Conservation (phyloP, 2,113 vertebrate species). For the Prionailurus bengalensis region DNA sequence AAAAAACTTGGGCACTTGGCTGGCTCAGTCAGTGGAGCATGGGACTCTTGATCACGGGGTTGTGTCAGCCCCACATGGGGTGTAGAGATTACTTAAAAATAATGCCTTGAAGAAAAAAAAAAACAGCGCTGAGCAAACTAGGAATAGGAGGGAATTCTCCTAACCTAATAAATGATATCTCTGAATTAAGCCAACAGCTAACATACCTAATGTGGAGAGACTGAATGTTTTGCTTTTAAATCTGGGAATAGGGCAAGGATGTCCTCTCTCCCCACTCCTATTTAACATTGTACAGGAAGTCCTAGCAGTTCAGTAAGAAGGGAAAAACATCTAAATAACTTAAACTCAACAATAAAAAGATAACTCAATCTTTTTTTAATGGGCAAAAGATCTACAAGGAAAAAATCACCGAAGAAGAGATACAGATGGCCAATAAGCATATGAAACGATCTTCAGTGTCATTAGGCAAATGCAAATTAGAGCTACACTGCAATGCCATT, state of each 20-base stretch:
- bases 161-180: neutral
- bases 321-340: neutral
- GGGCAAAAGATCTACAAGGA: neutral
- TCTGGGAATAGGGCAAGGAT: neutral
- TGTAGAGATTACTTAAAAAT: no score
- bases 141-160: neutral
- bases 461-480: conserved; percentile 8
- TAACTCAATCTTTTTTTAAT: neutral
- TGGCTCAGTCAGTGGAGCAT: no score
- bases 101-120: no score
- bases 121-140: neutral
- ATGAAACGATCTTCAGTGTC: neutral
- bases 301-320: neutral
- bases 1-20: no score
- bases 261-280: neutral
- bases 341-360: neutral
- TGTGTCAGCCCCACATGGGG: no score
- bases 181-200: neutral
- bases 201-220: neutral
- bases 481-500: neutral
- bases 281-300: neutral
- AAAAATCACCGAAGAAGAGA: neutral
- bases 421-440: neutral
- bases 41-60: no score
- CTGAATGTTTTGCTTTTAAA: neutral